phyloP scores from a whole-genome alignment of 2,113 vertebrate species.

The Galeopterus variegatus region DNA sequence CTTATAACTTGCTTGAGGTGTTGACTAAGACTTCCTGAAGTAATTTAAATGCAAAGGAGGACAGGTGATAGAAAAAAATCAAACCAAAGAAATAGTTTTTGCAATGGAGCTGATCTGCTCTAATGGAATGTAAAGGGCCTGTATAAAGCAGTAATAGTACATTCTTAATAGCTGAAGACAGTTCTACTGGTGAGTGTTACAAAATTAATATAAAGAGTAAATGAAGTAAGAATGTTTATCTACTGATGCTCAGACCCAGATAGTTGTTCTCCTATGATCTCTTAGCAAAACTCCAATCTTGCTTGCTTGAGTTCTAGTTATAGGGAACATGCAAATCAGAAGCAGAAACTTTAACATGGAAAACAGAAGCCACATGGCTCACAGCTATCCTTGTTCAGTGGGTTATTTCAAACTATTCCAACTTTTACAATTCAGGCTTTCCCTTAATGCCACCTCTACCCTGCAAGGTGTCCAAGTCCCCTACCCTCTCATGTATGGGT shows the following conservation, averaged over 20 bases:
- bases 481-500: not conserved
- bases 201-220: not conserved
- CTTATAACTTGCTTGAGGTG: not conserved
- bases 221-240: not conserved
- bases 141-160: not conserved
- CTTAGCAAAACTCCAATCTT: not conserved
- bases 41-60: not conserved
- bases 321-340: not conserved
- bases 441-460: not conserved
- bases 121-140: constrained; percentile 1
- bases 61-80: constrained; percentile 23
- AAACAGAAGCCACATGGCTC: not conserved
- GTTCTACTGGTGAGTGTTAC: not conserved
- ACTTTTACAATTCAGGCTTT: not conserved
- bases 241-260: not conserved
- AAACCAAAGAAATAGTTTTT: constrained; percentile 27
- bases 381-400: not conserved
- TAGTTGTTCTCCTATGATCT: not conserved
- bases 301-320: not conserved
- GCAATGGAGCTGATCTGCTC: constrained; percentile 18
- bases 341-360: not conserved
- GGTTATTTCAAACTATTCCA: not conserved
- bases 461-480: not conserved
- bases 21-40: not conserved
- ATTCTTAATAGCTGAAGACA: not conserved